Evolutionary conservation across 2,113 vertebrate genomes (phyloP).

Genomic region (Cinclus mexicanus): DNA sequence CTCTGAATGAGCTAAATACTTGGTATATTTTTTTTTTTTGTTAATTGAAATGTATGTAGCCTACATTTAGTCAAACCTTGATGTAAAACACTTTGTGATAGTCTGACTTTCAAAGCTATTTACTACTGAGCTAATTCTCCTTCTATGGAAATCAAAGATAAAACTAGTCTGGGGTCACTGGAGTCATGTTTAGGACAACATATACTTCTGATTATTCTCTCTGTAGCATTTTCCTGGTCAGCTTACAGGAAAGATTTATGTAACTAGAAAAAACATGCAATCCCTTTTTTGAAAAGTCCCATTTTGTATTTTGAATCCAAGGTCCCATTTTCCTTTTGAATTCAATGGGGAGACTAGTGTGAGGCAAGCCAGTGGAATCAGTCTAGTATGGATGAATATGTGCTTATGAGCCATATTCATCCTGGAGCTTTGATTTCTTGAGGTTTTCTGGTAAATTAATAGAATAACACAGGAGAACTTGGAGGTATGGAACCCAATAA

Average conservation of each 20-base stretch:
- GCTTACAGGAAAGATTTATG: not conserved
- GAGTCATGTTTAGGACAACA: not conserved
- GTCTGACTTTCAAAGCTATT: not conserved
- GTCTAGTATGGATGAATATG: not conserved
- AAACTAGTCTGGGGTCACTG: not conserved
- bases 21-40: not conserved
- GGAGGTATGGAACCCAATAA: not conserved
- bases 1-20: not conserved
- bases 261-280: not conserved
- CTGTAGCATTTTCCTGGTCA: not conserved
- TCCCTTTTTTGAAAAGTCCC: not conserved
- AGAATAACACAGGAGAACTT: not conserved
- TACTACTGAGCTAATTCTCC: not conserved
- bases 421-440: not conserved
- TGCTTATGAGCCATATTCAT: not conserved
- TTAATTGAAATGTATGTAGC: not conserved
- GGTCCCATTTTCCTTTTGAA: not conserved
- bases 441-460: not conserved
- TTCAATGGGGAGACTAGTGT: not conserved
- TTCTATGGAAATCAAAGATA: not conserved
- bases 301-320: not conserved
- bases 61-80: not conserved
- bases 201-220: not conserved
- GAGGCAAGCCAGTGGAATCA: not conserved
- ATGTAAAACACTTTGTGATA: not conserved